Conservation (phyloP, 2,888 invertebrate species). For the Scelioninae gen. 1 region DNA sequence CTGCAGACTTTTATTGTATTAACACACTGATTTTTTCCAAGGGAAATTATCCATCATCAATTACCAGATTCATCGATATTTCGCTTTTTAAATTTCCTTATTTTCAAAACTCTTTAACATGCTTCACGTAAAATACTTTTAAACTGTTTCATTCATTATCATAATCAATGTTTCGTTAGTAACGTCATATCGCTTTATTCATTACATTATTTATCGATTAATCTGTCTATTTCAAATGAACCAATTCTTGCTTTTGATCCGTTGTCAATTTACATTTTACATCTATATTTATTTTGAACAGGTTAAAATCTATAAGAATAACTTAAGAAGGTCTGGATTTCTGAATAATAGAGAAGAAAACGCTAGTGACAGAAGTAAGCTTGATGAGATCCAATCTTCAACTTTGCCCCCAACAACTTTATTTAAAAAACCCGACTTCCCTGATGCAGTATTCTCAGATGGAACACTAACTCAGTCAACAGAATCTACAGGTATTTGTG, state of each 20-base stretch:
- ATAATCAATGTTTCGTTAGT: conserved; percentile 60
- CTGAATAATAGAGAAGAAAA: conserved; percentile 15
- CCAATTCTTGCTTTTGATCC: not conserved
- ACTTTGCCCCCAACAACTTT: not conserved
- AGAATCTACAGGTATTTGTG: conserved; percentile 34
- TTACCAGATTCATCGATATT: conserved; percentile 66
- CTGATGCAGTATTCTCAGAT: conserved; percentile 39
- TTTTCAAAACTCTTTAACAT: conserved; percentile 68
- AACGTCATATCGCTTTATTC: conserved; percentile 60
- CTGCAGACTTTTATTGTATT: conserved; percentile 62
- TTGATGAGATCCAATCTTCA: conserved; percentile 1
- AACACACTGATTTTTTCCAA: conserved; percentile 66
- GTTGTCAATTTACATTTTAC: too few species aligned
- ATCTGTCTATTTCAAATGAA: conserved; percentile 31
- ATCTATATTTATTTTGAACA: conserved; percentile 70
- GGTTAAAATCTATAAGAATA: conserved; percentile 78
- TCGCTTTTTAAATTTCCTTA: conserved; percentile 65
- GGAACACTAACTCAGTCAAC: conserved; percentile 9
- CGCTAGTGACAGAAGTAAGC: not conserved
- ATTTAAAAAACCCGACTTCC: conserved; percentile 45
- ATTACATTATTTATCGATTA: conserved; percentile 52
- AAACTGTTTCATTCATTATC: conserved; percentile 64
- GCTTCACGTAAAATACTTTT: conserved; percentile 59
- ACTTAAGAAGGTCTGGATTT: conserved; percentile 55
- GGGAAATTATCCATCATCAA: conserved; percentile 57